A percentile compares a stretch with the other conserved stretches of the same genome.
Conservation (phyloP, 2,888 invertebrate species). For the Xanthorhoe spadicearia region DNA sequence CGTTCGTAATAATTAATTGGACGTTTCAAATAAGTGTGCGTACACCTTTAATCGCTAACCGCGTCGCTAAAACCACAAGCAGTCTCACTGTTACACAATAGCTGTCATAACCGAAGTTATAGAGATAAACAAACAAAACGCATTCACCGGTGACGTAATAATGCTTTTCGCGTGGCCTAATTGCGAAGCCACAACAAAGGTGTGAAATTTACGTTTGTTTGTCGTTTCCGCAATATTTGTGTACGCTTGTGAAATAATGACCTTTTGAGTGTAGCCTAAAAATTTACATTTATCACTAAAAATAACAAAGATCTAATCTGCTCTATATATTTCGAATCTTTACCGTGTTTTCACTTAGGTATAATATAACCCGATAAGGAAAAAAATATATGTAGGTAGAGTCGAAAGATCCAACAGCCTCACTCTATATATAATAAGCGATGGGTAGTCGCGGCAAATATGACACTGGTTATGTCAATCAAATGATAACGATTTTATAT, state of each 20-base stretch:
- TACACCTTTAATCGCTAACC: not conserved
- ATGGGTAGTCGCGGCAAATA: no score
- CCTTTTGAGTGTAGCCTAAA: not conserved
- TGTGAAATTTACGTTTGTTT: slow-evolving; percentile 14
- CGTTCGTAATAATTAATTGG: no score
- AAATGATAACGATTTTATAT: no score
- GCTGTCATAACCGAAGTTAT: slow-evolving; percentile 37
- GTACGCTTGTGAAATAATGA: not conserved
- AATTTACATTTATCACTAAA: no score
- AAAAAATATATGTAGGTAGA: no score
- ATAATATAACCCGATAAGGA: no score
- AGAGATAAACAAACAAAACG: slow-evolving; percentile 26
- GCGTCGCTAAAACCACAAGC: not conserved
- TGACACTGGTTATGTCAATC: no score
- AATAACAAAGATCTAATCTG: no score
- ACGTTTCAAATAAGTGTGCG: not conserved
- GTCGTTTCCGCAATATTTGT: slow-evolving; percentile 8
- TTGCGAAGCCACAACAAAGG: slow-evolving; percentile 8
- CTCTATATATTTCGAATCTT: no score
- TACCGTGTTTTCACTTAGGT: no score
- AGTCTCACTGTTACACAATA: slow-evolving; percentile 35
- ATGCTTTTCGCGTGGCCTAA: slow-evolving; percentile 28
- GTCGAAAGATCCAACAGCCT: no score
- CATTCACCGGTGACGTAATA: slow-evolving; percentile 32
- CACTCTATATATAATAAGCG: no score